Evolutionary conservation across 1,140 invertebrate genomes (phyloP).

Genomic region (Phymastichus coffea): DNA sequence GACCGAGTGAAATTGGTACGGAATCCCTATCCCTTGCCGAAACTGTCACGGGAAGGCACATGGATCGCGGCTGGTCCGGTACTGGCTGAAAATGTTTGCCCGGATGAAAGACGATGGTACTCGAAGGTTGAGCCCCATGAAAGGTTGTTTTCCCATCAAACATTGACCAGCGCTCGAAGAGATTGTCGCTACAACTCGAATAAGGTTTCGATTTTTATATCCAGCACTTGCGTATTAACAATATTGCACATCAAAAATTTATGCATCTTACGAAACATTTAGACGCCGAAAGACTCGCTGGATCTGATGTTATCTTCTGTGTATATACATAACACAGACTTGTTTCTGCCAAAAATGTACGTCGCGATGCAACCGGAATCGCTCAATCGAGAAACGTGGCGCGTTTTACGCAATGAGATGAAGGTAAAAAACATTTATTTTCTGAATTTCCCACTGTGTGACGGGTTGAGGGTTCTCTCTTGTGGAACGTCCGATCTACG

Average conservation of each 20-base stretch:
- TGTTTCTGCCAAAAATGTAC: conserved; percentile 42
- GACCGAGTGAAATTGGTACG: conserved; percentile 35
- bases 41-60: conserved; percentile 44
- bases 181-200: conserved; percentile 39
- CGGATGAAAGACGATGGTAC: conserved; percentile 41
- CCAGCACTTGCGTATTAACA: no score
- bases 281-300: conserved; percentile 46
- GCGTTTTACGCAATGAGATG: conserved; percentile 49
- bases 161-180: conserved; percentile 47
- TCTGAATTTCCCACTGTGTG: no score
- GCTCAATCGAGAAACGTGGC: conserved; percentile 46
- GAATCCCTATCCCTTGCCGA: conserved; percentile 50
- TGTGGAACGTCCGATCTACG: no score
- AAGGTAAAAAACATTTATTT: conserved; percentile 36
- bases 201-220: background rate
- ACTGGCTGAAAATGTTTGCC: conserved; percentile 42
- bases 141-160: conserved; percentile 52
- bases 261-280: conserved; percentile 13
- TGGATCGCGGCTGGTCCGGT: conserved; percentile 41
- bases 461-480: no score
- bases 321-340: conserved; percentile 44
- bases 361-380: conserved; percentile 47
- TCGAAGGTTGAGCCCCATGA: conserved; percentile 43
- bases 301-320: conserved; percentile 45
- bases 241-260: background rate